Conservation (phyloP, 1,140 invertebrate species). For the Drosophila miranda region DNA sequence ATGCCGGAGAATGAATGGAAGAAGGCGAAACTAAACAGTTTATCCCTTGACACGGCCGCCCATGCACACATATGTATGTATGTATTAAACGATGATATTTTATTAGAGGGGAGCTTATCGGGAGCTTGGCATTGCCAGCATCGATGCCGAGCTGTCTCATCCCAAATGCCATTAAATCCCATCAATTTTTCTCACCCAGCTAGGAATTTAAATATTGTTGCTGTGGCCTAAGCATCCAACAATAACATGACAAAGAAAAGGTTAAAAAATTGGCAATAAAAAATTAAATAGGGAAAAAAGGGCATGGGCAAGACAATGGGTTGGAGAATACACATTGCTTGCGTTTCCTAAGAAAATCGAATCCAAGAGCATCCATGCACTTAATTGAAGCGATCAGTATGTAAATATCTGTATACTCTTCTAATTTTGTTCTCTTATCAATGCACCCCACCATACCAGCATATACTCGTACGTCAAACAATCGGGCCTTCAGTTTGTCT, state of each 20-base stretch:
- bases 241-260: conserved; percentile 52
- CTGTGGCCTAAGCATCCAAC: conserved; percentile 57
- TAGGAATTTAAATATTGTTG: conserved; percentile 79
- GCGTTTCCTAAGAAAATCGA: conserved; percentile 42
- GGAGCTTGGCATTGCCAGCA: conserved; percentile 43
- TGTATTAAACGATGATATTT: conserved; percentile 39
- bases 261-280: conserved; percentile 69
- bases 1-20: not conserved
- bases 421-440: conserved; percentile 22
- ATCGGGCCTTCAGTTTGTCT: conserved; percentile 4
- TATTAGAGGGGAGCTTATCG: conserved; percentile 64
- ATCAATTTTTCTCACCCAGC: conserved; percentile 69
- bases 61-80: conserved; percentile 22
- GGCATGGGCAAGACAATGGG: conserved; percentile 7
- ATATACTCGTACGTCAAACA: not conserved
- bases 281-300: conserved; percentile 20
- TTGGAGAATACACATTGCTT: conserved; percentile 1
- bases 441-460: conserved; percentile 4
- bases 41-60: not conserved
- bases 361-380: conserved; percentile 69
- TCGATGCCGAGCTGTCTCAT: conserved; percentile 32
- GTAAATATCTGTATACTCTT: conserved; percentile 15
- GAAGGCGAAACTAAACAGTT: conserved; percentile 56
- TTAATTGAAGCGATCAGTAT: conserved; percentile 75
- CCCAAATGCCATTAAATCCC: conserved; percentile 76